A percentile compares a stretch with the other conserved stretches of the same genome.
Evolutionary conservation across 2,888 invertebrate species (phyloP).

Genomic region (Aporophyla lueneburgensis): DNA sequence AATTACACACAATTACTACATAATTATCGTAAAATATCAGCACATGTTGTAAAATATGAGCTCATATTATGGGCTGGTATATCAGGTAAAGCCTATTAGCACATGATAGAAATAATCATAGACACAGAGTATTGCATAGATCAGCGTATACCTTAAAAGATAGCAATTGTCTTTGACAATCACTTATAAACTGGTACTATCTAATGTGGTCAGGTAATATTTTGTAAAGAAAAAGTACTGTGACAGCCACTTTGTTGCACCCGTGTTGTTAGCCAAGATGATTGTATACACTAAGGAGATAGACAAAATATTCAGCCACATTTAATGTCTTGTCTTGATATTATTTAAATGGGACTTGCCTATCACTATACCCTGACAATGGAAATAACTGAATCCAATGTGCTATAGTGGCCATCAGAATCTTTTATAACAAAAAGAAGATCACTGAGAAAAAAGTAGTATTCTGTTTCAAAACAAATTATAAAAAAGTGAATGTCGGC

Average conservation of each 20-base stretch:
- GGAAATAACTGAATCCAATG: too few relatives aligned
- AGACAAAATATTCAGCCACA: not conserved
- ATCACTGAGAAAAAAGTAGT: too few relatives aligned
- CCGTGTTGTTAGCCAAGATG: not conserved
- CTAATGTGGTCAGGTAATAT: not conserved
- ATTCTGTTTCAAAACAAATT: not conserved
- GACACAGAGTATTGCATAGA: not conserved
- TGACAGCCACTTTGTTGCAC: not conserved
- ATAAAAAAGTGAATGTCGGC: not conserved
- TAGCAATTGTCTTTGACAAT: not conserved
- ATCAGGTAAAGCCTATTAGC: not conserved
- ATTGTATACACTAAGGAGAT: not conserved
- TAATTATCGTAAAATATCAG: too few relatives aligned
- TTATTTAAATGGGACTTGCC: too few relatives aligned
- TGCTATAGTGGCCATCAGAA: not conserved
- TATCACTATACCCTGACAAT: not conserved
- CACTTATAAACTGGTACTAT: not conserved
- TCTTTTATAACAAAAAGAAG: too few relatives aligned
- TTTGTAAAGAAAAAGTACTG: not conserved
- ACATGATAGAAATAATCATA: not conserved
- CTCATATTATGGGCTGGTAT: not conserved
- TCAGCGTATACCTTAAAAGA: not conserved
- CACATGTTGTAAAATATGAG: too few relatives aligned
- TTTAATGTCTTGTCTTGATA: too few relatives aligned
- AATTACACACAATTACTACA: too few relatives aligned